These are phyloP conservation scores for Melanerpes aurifrons DNA, from an alignment of 2,113 vertebrate genomes.

Conservation along the genomic window DNA sequence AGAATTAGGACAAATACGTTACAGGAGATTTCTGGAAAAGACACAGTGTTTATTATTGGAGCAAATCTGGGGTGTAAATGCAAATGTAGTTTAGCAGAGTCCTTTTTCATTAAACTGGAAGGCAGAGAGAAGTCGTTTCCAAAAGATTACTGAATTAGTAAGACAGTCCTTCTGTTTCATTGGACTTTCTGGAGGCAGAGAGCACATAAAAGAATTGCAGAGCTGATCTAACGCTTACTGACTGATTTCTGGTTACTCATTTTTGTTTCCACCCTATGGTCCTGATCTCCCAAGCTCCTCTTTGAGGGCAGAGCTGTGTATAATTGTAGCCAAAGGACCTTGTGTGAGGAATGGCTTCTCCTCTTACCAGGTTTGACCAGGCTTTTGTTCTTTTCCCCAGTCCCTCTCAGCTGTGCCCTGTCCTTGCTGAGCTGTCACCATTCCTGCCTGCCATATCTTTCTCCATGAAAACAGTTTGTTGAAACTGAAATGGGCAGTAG, in stretches of 20 bases:
- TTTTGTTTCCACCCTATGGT: neutral
- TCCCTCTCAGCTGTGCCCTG: neutral
- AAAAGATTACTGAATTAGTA: neutral
- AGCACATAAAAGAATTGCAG: neutral
- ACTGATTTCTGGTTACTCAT: neutral
- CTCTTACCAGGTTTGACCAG: neutral
- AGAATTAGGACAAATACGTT: neutral
- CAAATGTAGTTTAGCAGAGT: neutral
- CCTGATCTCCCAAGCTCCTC: neutral
- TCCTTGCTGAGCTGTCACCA: neutral
- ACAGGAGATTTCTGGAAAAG: neutral
- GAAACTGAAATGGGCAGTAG: neutral
- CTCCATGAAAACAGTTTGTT: neutral
- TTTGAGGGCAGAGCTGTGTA: neutral
- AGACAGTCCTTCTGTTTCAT: neutral
- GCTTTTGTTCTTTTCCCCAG: neutral
- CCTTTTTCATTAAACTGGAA: neutral
- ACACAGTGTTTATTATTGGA: neutral
- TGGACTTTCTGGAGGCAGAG: constrained; percentile 8
- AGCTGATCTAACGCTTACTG: neutral
- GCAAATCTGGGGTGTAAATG: neutral
- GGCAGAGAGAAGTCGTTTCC: neutral
- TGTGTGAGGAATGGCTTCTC: neutral
- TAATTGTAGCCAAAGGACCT: neutral
- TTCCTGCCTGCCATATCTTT: neutral